Conservation (phyloP, 2,113 vertebrate genomes). For the Mirounga angustirostris region DNA sequence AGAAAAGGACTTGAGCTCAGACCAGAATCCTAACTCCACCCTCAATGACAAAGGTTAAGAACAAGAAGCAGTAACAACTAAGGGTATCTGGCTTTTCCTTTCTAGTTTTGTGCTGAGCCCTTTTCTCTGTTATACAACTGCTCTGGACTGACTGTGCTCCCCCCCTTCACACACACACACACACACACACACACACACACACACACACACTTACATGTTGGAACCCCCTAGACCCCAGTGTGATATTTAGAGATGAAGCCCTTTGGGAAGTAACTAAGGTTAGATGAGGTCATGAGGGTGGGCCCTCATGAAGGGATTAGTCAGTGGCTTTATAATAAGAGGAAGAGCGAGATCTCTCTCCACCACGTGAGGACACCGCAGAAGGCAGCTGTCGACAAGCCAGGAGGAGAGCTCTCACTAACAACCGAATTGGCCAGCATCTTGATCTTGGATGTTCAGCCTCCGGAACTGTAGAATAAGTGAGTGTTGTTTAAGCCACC, state of each 20-base stretch:
- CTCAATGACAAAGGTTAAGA: neutral
- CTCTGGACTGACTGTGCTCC: neutral
- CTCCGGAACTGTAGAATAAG: neutral
- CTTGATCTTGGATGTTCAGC: neutral
- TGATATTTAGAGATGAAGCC: neutral
- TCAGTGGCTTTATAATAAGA: neutral
- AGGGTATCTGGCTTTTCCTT: neutral
- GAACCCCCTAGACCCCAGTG: neutral
- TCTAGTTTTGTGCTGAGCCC: neutral
- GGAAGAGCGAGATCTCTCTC: neutral
- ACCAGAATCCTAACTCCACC: neutral
- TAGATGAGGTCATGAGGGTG: neutral
- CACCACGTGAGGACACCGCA: neutral
- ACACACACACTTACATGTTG: neutral
- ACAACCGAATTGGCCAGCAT: neutral
- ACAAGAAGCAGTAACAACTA: neutral
- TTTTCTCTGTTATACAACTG: neutral
- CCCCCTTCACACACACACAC: no score
- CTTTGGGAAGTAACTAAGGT: neutral
- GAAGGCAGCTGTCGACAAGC: neutral
- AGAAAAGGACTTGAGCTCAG: neutral
- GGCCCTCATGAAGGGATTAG: neutral
- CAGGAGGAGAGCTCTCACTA: neutral
- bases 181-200: no score
- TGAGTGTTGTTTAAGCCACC: neutral